phyloP scores from a whole-genome alignment of 2,797 vertebrate genomes.

The Xenops minutus region DNA sequence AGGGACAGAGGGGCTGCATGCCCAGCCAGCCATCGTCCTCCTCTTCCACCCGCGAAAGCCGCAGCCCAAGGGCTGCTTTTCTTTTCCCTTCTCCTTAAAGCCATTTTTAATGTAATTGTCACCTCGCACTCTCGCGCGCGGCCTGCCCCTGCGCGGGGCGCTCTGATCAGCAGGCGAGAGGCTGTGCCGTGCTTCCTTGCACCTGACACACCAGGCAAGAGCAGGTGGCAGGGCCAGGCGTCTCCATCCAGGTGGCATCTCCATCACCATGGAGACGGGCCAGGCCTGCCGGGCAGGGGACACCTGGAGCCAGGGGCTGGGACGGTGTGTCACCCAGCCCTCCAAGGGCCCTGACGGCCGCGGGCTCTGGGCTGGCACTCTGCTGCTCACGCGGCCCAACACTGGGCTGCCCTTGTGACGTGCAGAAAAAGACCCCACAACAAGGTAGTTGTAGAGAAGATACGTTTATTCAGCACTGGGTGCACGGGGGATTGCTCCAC shows the following conservation, averaged over 20 bases:
- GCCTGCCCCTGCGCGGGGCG: no score
- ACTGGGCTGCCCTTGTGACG: neutral
- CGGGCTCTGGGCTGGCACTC: neutral
- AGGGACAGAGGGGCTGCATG: neutral
- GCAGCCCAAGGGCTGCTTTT: neutral
- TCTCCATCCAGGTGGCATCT: no score
- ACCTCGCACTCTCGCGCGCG: neutral
- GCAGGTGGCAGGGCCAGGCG: conserved; percentile 79
- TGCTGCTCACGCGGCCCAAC: neutral
- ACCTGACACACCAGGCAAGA: conserved; percentile 70
- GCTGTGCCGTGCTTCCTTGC: conserved; percentile 30
- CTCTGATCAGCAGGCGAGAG: no score
- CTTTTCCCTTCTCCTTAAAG: neutral
- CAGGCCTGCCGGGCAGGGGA: conserved; percentile 69
- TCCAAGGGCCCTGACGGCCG: neutral
- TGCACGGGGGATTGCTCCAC: no score
- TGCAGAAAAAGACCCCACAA: no score
- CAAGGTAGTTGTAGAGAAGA: no score
- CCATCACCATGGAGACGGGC: conserved; percentile 73
- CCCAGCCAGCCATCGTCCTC: conserved; percentile 38
- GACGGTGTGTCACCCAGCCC: neutral
- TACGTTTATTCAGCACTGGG: no score
- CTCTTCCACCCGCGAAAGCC: conserved; percentile 5
- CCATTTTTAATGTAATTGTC: neutral
- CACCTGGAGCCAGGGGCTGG: conserved; percentile 17